Evolutionary conservation across 2,888 invertebrate genomes (phyloP).

Genomic region (Tiliacea citrago): DNA sequence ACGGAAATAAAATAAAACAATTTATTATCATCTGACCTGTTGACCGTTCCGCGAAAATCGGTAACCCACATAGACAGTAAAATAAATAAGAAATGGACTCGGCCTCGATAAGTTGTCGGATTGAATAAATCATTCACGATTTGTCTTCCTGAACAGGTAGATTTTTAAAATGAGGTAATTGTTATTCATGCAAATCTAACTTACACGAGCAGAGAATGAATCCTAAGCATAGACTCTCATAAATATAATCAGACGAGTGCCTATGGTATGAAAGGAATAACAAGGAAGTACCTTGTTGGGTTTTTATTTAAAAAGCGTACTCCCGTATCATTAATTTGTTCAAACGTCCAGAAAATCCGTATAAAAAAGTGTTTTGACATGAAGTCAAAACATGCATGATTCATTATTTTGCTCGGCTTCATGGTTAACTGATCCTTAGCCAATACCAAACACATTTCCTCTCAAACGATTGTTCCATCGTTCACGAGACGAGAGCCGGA

Average conservation of each 20-base stretch:
- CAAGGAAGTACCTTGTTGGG: conserved; percentile 60
- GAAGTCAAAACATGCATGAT: conserved; percentile 25
- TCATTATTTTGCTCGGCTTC: conserved; percentile 20
- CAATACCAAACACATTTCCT: conserved; percentile 35
- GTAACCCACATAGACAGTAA: conserved; percentile 81
- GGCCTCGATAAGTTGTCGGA: conserved; percentile 81
- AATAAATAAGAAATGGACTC: conserved; percentile 79
- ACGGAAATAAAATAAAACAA: conserved; percentile 72
- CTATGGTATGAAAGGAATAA: conserved; percentile 75
- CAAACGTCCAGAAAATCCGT: conserved; percentile 17
- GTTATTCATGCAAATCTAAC: conserved; percentile 87
- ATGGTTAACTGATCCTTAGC: conserved; percentile 27
- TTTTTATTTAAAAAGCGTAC: conserved; percentile 21
- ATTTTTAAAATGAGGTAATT: conserved; percentile 86
- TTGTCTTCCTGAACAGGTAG: conserved; percentile 87
- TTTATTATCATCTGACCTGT: conserved; percentile 74
- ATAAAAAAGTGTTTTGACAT: conserved; percentile 20
- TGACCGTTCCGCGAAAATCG: conserved; percentile 75
- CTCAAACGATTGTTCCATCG: conserved; percentile 34
- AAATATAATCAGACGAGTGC: conserved; percentile 83
- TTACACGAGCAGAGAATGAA: conserved; percentile 89
- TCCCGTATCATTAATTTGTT: conserved; percentile 28
- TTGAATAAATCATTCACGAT: conserved; percentile 86
- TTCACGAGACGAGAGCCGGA: conserved; percentile 16
- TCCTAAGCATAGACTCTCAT: conserved; percentile 85